Conservation (phyloP, 2,888 invertebrate genomes). For the Drosophila vallismaia region DNA sequence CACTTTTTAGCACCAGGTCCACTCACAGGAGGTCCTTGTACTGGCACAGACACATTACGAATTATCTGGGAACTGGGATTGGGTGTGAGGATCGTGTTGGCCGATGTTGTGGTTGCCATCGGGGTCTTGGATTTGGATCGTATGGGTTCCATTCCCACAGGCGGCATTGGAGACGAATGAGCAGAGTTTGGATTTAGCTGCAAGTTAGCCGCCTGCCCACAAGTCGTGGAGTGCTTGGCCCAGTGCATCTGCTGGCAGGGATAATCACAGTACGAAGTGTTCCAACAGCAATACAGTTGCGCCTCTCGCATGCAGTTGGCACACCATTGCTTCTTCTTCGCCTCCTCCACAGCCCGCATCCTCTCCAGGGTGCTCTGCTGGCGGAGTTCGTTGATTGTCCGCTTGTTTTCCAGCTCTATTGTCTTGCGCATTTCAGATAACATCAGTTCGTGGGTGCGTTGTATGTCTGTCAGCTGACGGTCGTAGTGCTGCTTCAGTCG, state of each 20-base stretch:
- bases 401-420: conserved; percentile 89
- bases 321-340: conserved; percentile 97
- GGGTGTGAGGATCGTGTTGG: not conserved
- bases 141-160: not conserved
- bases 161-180: not conserved
- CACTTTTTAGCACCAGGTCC: conserved; percentile 55
- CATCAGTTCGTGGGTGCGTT: conserved; percentile 87
- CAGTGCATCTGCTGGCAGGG: conserved; percentile 95
- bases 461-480: conserved; percentile 90
- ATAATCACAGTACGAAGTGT: conserved; percentile 96
- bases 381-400: conserved; percentile 87
- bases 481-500: conserved; percentile 89
- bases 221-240: conserved; percentile 87
- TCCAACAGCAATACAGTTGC: conserved; percentile 97
- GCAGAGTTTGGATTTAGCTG: not conserved
- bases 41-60: conserved; percentile 23
- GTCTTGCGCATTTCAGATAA: conserved; percentile 88
- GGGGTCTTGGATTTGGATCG: conserved; percentile 19
- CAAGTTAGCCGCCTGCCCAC: conserved; percentile 63
- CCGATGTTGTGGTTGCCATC: conserved; percentile 1
- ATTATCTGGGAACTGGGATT: conserved; percentile 29
- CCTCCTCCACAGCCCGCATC: conserved; percentile 88
- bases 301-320: conserved; percentile 94
- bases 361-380: conserved; percentile 89
- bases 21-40: conserved; percentile 12